Conservation (phyloP, 2,113 vertebrate species). For the Ginglymostoma cirratum region DNA sequence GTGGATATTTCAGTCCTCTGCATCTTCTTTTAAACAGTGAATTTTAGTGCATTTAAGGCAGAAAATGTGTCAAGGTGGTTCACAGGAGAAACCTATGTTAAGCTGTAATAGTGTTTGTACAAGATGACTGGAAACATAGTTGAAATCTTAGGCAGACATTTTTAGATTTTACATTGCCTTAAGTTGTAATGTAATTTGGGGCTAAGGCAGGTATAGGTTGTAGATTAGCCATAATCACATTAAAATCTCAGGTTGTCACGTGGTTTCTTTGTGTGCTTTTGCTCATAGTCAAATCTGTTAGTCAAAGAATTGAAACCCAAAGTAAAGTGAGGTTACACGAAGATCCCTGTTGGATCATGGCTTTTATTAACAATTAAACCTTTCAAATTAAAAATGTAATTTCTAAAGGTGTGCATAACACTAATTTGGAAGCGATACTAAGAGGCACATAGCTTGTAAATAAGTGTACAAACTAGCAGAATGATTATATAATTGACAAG, state of each 20-base stretch:
- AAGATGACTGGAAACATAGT: background rate
- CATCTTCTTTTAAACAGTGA: background rate
- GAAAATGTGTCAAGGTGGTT: background rate
- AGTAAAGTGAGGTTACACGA: background rate
- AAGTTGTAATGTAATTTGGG: background rate
- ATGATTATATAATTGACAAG: background rate
- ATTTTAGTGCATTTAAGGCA: background rate
- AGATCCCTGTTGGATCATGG: background rate
- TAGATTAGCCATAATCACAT: background rate
- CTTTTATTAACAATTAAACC: background rate
- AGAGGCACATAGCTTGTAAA: background rate
- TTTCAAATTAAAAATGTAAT: background rate
- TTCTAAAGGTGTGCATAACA: background rate
- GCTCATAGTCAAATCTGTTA: background rate
- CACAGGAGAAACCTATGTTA: background rate
- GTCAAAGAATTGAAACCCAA: background rate
- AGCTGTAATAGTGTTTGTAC: background rate
- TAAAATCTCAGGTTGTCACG: background rate
- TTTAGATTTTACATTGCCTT: background rate
- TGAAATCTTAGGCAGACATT: background rate
- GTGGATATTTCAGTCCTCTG: background rate
- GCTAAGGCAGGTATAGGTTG: background rate
- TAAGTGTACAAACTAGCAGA: background rate
- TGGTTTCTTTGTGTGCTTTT: background rate
- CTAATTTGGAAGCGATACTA: background rate